Conservation (phyloP, 2,113 vertebrate genomes). For the Hylia prasina region DNA sequence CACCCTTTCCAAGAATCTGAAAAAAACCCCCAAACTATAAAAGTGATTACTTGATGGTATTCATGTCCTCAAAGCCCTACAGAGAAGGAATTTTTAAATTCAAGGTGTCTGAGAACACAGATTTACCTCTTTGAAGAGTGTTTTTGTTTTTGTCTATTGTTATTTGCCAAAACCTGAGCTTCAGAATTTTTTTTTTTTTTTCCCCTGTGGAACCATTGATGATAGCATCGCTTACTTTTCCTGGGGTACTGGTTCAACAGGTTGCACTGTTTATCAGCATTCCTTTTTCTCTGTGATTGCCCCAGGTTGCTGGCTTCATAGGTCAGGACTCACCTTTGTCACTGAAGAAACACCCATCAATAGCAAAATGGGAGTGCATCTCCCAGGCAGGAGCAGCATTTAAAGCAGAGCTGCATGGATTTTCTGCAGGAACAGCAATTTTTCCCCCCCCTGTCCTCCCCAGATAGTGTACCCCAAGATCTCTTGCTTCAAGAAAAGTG, state of each 20-base stretch:
- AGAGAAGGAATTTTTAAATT: background rate
- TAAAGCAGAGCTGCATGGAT: rapidly evolving
- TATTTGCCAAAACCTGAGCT: background rate
- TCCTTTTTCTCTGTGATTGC: background rate
- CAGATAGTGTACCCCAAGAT: rapidly evolving
- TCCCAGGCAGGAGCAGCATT: background rate
- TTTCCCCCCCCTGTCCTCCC: background rate
- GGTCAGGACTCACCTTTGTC: background rate
- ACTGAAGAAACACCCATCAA: rapidly evolving
- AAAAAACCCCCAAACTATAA: background rate
- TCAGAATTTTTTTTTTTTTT: background rate
- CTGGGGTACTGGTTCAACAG: background rate
- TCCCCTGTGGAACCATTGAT: background rate
- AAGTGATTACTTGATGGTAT: background rate
- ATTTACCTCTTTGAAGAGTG: background rate
- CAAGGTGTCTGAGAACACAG: background rate
- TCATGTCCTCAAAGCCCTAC: background rate
- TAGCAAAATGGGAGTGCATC: background rate
- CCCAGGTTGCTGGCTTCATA: background rate
- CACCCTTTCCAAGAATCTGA: background rate
- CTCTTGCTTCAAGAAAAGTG: background rate
- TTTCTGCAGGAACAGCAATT: background rate
- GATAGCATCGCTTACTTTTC: background rate
- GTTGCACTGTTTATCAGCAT: background rate
- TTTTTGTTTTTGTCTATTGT: background rate